Evolutionary conservation across 2,888 invertebrate genomes (phyloP), one percentile per base, ranked within the genome.

Genomic region (Hirtodrosophila duncani): DNA sequence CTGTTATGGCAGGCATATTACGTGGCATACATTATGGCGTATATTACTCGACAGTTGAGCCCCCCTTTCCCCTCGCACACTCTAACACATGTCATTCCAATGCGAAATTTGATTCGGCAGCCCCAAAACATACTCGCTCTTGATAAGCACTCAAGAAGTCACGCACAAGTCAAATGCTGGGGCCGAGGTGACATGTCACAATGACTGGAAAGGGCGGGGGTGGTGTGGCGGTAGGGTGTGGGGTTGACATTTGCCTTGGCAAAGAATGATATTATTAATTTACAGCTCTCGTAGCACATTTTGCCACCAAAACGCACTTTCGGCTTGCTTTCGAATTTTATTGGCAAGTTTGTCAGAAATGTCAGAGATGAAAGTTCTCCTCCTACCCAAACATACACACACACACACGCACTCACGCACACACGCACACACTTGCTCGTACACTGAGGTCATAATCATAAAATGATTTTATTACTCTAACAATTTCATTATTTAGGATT

Each of bases 401-500:
- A n/a, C n/a, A n/a, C n/a, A n/a, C n/a, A n/a, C n/a, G 11, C 21
- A 27, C 48, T 34, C 34, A 31, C 13, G 31, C 30, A 46, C 30
- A 29, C 39, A 45, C 18, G 23, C 37, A 44, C 33, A 31, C 50
- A 20, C 10, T 56, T 31, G 33, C 48, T 33, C 21, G n/a, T 11
- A 18, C 36, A 20, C 21, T 46, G 44, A 21, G 43, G 61, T 65
- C 58, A 72, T 72, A 77, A 72, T 72, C 71, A 77, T 72, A 71
- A 72, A 72, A 72, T 72, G 53, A 72, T 77, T 77, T 72, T 77
- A 72, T 77, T 77, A 65, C 78, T 45, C 68, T 61, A 34, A 66
- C 78, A 77, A 72, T 71, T 71, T 77, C 72, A 77, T 71, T 71
- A 71, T 78, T 68, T 65, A 43, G 71, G 78, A 71, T 71, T 71